Evolutionary conservation across 2,113 vertebrate species (phyloP).

Genomic region (Myrmecobius fasciatus): DNA sequence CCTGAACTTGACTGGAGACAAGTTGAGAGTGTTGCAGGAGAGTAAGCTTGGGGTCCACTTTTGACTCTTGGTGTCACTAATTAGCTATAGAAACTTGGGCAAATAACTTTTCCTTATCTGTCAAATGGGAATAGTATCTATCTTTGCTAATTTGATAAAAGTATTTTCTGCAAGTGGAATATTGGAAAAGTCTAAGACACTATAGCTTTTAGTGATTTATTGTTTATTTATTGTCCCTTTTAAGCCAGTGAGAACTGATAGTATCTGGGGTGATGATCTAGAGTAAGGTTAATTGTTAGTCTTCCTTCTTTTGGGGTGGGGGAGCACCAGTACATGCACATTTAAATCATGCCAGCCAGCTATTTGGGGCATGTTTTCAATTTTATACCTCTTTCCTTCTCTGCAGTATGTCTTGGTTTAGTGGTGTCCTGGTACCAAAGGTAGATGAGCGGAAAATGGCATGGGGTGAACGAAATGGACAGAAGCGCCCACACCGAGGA

Average conservation of each 20-base stretch:
- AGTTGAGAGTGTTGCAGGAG: neutral
- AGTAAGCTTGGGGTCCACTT: conserved; percentile 4
- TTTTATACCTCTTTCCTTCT: neutral
- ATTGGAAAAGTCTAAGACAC: neutral
- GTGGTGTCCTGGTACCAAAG: conserved; percentile 96
- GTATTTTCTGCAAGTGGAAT: neutral
- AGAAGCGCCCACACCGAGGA: conserved; percentile 91
- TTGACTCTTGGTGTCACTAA: neutral
- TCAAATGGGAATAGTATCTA: neutral
- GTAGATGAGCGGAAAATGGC: conserved; percentile 96
- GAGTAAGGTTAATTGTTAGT: neutral
- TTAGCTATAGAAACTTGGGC: neutral
- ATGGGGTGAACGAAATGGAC: conserved; percentile 97
- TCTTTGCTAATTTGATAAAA: neutral
- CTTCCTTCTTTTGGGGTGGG: neutral
- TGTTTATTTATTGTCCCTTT: neutral
- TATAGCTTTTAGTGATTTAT: neutral
- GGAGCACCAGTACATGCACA: neutral
- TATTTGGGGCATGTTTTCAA: accelerated
- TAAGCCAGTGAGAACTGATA: neutral
- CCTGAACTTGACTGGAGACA: neutral
- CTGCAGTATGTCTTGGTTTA: conserved; percentile 97
- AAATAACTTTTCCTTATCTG: conserved; percentile 1
- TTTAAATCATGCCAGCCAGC: neutral
- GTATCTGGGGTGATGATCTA: neutral